A percentile compares a stretch with the other conserved stretches of the same genome.
Conservation (phyloP, 2,797 vertebrate genomes). For the Rhincodon typus region DNA sequence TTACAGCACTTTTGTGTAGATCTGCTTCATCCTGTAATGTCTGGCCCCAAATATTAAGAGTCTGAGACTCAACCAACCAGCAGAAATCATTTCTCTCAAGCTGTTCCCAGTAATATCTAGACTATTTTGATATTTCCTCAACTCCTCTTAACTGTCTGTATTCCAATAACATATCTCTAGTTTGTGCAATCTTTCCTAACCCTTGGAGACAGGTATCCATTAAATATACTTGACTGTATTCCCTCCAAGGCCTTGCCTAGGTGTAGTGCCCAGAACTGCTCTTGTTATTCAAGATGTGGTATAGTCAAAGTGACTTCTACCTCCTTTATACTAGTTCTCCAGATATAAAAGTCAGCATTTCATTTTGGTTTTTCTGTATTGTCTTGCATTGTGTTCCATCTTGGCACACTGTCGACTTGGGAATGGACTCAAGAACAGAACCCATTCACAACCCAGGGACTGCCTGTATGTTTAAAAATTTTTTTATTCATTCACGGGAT, state of each 20-base stretch:
- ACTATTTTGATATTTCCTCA: too few relatives aligned
- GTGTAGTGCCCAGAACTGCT: neutral
- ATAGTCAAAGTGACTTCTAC: neutral
- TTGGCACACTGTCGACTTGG: too few relatives aligned
- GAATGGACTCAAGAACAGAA: too few relatives aligned
- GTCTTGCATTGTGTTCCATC: too few relatives aligned
- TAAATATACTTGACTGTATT: neutral
- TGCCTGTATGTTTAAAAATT: too few relatives aligned
- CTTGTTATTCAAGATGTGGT: neutral
- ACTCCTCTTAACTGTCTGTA: neutral
- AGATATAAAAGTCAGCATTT: neutral
- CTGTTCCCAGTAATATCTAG: too few relatives aligned
- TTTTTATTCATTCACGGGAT: too few relatives aligned
- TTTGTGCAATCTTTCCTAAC: neutral
- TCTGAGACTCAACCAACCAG: neutral
- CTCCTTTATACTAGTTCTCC: neutral
- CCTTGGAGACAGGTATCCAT: fast-evolving
- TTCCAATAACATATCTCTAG: neutral
- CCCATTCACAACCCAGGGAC: too few relatives aligned
- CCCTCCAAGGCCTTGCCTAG: neutral
- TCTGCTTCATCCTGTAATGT: neutral
- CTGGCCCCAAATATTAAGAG: neutral
- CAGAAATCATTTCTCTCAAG: neutral
- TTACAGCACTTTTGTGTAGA: neutral
- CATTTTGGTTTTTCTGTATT: neutral